These are phyloP conservation scores for Drosophila pegasa DNA, from an alignment of 2,888 invertebrate species.

Conservation along the genomic window DNA sequence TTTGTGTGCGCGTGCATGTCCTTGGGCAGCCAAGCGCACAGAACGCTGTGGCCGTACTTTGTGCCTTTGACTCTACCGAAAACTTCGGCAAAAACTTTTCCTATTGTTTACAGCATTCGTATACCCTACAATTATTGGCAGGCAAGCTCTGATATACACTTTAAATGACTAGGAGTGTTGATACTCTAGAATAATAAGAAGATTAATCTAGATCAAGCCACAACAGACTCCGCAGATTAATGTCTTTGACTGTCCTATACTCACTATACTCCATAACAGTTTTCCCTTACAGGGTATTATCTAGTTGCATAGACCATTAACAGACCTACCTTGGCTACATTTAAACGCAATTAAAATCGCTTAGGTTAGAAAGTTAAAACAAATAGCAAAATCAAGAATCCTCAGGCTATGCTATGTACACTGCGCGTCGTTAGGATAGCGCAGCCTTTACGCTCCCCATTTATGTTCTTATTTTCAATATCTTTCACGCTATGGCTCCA, in stretches of 20 bases:
- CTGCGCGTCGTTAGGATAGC: too few relatives aligned
- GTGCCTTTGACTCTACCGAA: conserved; percentile 1
- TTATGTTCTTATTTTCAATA: too few relatives aligned
- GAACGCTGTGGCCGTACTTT: conserved; percentile 4
- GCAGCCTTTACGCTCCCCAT: too few relatives aligned
- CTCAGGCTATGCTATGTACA: neutral
- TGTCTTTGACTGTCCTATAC: neutral
- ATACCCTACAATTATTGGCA: conserved; percentile 4
- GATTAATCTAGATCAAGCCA: too few relatives aligned
- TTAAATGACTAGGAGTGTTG: too few relatives aligned
- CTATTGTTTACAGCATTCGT: neutral
- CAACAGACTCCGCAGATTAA: neutral
- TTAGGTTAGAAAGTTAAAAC: neutral
- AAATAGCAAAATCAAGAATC: neutral
- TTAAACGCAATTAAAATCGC: neutral
- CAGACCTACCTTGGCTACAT: neutral
- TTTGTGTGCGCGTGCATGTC: neutral
- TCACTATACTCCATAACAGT: neutral
- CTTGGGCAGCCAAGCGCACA: conserved; percentile 9
- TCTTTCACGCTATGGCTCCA: too few relatives aligned
- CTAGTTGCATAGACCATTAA: neutral
- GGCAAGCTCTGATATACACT: neutral
- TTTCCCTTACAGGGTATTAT: neutral
- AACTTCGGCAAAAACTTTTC: conserved; percentile 9
- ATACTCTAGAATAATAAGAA: neutral